A percentile compares a stretch with the other conserved stretches of the same genome.
These are phyloP conservation scores for Protonemura montana DNA, from an alignment of 2,888 invertebrate genomes.

Conservation along the genomic window DNA sequence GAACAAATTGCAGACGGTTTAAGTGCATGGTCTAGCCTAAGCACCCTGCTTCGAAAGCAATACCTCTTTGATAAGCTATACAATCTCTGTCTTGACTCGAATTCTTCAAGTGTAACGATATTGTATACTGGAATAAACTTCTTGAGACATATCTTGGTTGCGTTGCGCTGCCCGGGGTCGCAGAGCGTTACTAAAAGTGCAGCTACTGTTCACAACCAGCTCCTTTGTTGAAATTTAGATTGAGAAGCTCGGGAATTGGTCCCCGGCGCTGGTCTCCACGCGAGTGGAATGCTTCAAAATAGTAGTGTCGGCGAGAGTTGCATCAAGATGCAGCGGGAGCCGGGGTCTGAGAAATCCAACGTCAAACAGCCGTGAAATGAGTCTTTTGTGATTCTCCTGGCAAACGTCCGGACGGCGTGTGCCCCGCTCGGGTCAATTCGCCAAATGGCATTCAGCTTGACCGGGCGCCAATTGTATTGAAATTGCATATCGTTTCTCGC, in stretches of 20 bases:
- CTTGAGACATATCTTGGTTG: neutral
- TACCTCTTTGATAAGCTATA: neutral
- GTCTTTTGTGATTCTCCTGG: neutral
- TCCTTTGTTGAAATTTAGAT: neutral
- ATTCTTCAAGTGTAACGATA: neutral
- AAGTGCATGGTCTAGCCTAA: neutral
- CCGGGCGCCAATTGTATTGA: neutral
- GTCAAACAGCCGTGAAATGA: neutral
- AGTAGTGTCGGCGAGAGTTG: neutral
- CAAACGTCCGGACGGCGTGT: neutral
- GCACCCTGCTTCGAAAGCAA: neutral
- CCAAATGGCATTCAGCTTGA: neutral
- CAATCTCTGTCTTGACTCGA: neutral
- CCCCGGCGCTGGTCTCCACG: neutral
- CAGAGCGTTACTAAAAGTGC: neutral
- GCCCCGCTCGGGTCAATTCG: neutral
- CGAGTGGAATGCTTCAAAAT: neutral
- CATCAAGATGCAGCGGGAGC: neutral
- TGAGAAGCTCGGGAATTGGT: neutral
- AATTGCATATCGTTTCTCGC: neutral
- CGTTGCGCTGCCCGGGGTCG: neutral
- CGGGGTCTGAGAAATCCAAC: neutral
- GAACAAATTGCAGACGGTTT: neutral
- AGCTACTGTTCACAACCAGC: constrained; percentile 7
- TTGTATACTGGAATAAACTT: neutral